A percentile compares a stretch with the other conserved stretches of the same genome.
Conservation (phyloP, 2,113 vertebrate species). For the Vidua chalybeata region DNA sequence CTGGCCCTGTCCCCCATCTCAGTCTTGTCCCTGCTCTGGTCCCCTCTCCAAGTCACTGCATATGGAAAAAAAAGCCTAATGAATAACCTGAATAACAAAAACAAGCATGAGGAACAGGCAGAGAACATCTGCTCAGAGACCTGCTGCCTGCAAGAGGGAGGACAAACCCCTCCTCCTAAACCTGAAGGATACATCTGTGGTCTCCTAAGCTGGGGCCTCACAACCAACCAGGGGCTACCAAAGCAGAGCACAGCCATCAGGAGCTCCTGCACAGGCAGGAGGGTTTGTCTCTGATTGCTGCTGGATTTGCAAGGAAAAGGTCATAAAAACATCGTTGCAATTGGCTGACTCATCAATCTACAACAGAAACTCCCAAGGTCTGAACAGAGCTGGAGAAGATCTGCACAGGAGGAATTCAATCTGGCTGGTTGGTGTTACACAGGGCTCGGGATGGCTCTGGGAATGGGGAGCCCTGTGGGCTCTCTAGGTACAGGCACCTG, state of each 20-base stretch:
- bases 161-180: background rate
- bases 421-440: background rate
- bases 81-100: accelerated
- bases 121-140: background rate
- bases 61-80: background rate
- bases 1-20: background rate
- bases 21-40: background rate
- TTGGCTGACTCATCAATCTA: background rate
- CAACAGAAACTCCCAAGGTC: background rate
- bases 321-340: slow-evolving; percentile 13
- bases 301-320: slow-evolving; percentile 4
- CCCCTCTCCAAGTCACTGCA: background rate
- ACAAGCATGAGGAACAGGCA: background rate
- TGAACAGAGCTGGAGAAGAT: background rate
- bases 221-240: background rate
- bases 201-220: background rate
- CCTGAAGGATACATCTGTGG: background rate
- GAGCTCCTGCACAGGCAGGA: background rate
- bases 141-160: background rate
- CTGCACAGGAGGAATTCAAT: background rate
- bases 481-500: background rate
- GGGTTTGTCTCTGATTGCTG: background rate
- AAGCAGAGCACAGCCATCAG: background rate
- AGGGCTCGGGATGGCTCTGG: background rate
- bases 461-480: background rate